Conservation (phyloP, 2,888 invertebrate species). For the Arge pagana region DNA sequence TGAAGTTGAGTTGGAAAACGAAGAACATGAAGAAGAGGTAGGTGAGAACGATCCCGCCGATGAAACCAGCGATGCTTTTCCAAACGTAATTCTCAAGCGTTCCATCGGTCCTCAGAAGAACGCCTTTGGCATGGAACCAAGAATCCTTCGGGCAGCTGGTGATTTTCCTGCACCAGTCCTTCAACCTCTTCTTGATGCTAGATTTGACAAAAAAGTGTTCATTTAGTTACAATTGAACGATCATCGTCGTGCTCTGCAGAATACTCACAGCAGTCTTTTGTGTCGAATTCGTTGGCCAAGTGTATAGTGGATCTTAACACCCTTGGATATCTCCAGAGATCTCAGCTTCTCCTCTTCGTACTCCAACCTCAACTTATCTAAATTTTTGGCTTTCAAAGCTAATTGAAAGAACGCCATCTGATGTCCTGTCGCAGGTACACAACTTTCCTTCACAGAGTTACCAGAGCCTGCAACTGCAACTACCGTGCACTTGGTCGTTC, state of each 20-base stretch:
- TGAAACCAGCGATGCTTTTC: slow-evolving; percentile 69
- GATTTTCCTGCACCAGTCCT: slow-evolving; percentile 49
- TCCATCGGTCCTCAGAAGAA: slow-evolving; percentile 60
- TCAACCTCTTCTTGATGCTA: slow-evolving; percentile 57
- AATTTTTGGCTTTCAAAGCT: slow-evolving; percentile 62
- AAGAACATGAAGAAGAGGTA: slow-evolving; percentile 72
- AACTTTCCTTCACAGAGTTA: too few relatives aligned
- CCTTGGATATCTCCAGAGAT: slow-evolving; percentile 59
- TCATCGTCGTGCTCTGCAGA: too few relatives aligned
- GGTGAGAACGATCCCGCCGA: slow-evolving; percentile 68
- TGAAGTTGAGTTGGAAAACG: slow-evolving; percentile 68
- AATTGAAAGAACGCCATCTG: slow-evolving; percentile 65
- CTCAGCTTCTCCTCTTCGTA: slow-evolving; percentile 66
- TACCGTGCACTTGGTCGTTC: too few relatives aligned
- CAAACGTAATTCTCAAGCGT: slow-evolving; percentile 66
- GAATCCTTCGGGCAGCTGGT: slow-evolving; percentile 46
- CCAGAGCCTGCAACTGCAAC: too few relatives aligned
- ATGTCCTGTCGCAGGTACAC: too few relatives aligned
- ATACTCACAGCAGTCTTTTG: slow-evolving; percentile 40
- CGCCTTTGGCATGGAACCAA: slow-evolving; percentile 50
- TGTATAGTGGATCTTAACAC: slow-evolving; percentile 57
- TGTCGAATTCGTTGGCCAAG: slow-evolving; percentile 61
- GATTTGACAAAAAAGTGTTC: slow-evolving; percentile 31
- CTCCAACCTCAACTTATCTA: slow-evolving; percentile 59
- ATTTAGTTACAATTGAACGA: neutral